A percentile compares a stretch with the other conserved stretches of the same genome.
Conservation (phyloP, 1,140 invertebrate genomes). For the Papilio dardanus region DNA sequence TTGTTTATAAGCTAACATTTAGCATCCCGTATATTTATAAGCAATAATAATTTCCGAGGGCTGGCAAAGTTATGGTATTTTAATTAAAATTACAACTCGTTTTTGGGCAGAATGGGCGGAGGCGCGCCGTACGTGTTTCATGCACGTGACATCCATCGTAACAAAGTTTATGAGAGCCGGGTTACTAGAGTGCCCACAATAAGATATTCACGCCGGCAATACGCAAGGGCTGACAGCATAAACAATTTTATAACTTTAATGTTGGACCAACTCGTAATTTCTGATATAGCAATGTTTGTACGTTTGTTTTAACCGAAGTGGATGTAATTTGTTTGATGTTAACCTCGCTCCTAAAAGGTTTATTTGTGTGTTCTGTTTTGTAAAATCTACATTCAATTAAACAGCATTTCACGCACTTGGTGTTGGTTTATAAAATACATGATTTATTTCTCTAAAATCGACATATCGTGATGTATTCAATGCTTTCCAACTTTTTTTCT, state of each 20-base stretch:
- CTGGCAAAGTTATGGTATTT: constrained; percentile 71
- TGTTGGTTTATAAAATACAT: neutral
- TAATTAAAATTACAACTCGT: constrained; percentile 75
- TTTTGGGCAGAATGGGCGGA: constrained; percentile 56
- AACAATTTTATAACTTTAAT: constrained; percentile 43
- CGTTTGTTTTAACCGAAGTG: constrained; percentile 23
- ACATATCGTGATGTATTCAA: neutral
- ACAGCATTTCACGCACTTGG: neutral
- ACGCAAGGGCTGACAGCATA: constrained; percentile 40
- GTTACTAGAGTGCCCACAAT: constrained; percentile 33
- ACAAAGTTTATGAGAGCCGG: constrained; percentile 54
- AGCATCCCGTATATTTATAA: constrained; percentile 40
- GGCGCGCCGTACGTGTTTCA: constrained; percentile 57
- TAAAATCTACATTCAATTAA: neutral
- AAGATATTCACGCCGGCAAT: constrained; percentile 36
- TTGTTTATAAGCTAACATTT: constrained; percentile 35
- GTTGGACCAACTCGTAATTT: constrained; percentile 30
- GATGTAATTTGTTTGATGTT: constrained; percentile 32
- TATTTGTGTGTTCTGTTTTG: neutral
- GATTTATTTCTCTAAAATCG: neutral
- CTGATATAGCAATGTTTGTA: constrained; percentile 34
- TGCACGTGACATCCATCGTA: constrained; percentile 67
- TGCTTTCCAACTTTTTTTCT: neutral
- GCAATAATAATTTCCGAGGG: constrained; percentile 49
- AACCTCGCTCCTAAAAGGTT: constrained; percentile 18